phyloP scores from a whole-genome alignment of 2,113 vertebrate genomes.

The Aldabrachelys gigantea region DNA sequence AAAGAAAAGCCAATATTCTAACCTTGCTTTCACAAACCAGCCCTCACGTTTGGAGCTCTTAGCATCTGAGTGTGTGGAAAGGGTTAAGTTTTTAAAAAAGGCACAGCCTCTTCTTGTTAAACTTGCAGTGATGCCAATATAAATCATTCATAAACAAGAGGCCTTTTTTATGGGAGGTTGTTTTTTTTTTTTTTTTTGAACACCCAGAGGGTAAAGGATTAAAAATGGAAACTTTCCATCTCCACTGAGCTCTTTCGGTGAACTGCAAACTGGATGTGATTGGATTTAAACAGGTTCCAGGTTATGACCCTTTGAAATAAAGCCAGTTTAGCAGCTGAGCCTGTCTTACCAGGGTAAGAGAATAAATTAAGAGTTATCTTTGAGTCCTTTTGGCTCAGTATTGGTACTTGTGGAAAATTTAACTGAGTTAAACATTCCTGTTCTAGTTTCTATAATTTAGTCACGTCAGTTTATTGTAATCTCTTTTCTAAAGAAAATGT shows the following conservation, averaged over 20 bases:
- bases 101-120: neutral
- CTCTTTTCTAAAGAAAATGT: constrained; percentile 62
- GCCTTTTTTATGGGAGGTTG: neutral
- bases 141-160: constrained; percentile 9
- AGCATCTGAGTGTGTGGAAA: neutral
- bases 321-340: neutral
- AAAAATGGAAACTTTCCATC: neutral
- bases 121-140: neutral
- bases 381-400: constrained; percentile 10
- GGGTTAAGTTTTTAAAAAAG: neutral
- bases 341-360: neutral
- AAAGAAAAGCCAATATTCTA: neutral
- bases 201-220: neutral
- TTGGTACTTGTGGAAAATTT: constrained; percentile 50
- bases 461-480: constrained; percentile 66
- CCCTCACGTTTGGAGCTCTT: neutral
- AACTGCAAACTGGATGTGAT: neutral
- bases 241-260: neutral
- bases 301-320: constrained; percentile 23
- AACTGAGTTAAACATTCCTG: constrained; percentile 36
- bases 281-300: constrained; percentile 32
- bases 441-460: constrained; percentile 34
- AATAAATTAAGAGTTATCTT: constrained; percentile 34
- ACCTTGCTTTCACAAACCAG: neutral
- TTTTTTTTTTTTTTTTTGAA: neutral